Conservation (phyloP, 2,888 invertebrate species). For the Drosophila picticornis region DNA sequence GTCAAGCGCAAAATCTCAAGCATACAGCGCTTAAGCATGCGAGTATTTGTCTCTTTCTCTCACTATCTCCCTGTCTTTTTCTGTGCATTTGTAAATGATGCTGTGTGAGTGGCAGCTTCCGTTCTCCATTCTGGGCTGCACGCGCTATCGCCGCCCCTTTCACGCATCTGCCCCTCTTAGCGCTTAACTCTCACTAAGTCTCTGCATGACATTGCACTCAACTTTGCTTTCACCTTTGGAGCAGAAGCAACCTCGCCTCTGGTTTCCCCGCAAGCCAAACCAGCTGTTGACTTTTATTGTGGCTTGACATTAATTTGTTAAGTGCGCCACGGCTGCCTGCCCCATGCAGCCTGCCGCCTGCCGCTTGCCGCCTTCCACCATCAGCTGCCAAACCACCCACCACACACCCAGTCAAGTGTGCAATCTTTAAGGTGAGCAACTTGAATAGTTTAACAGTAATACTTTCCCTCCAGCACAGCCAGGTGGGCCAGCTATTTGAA, state of each 20-base stretch:
- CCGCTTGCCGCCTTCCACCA: background rate
- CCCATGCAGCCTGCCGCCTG: background rate
- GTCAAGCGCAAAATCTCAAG: conserved; percentile 74
- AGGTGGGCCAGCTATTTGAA: conserved; percentile 1
- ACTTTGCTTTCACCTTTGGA: conserved; percentile 50
- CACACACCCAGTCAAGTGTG: conserved; percentile 42
- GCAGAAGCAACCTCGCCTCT: conserved; percentile 16
- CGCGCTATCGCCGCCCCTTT: background rate
- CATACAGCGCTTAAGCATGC: conserved; percentile 58
- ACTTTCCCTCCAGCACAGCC: background rate
- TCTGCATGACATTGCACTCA: conserved; percentile 74
- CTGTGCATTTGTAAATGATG: conserved; percentile 46
- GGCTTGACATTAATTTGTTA: conserved; percentile 81
- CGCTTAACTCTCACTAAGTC: conserved; percentile 40
- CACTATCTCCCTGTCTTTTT: conserved; percentile 3
- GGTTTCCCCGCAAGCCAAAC: conserved; percentile 47
- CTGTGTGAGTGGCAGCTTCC: conserved; percentile 55
- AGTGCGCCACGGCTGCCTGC: conserved; percentile 64
- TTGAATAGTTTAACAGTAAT: conserved; percentile 30
- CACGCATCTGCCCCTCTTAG: background rate
- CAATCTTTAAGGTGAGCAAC: conserved; percentile 61
- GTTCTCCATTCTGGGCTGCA: conserved; percentile 35
- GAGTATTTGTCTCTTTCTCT: conserved; percentile 16
- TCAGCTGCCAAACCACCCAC: background rate
- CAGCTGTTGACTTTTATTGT: conserved; percentile 81